Evolutionary conservation across 1,140 invertebrate species (phyloP).

Genomic region (Tetranychus cinnabarinus): DNA sequence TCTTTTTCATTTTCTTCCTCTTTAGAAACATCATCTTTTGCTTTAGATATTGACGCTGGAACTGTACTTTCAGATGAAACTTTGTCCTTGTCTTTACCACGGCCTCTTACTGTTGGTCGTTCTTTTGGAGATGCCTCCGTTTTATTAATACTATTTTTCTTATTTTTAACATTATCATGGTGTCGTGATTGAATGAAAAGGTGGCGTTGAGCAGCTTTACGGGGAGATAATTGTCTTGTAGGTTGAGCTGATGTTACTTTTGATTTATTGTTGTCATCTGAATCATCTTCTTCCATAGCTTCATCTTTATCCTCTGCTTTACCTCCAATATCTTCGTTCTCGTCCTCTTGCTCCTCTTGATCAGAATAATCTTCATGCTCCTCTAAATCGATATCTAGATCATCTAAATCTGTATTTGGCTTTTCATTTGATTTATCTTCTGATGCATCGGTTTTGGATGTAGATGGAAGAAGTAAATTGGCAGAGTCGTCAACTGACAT

Average conservation of each 20-base stretch:
- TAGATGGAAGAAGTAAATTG: neutral
- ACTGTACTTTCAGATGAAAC: no score
- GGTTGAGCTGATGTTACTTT: neutral
- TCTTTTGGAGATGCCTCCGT: neutral
- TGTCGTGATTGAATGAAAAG: conserved; percentile 2
- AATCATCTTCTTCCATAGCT: neutral
- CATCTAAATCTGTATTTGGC: no score
- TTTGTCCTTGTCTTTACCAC: neutral
- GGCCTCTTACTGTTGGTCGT: neutral
- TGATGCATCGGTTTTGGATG: neutral
- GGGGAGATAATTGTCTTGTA: conserved; percentile 7
- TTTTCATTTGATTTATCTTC: neutral
- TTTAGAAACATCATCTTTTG: neutral
- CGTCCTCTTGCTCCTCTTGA: conserved; percentile 4
- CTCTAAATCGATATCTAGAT: neutral
- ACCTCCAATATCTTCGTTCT: no score
- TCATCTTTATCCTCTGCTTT: neutral
- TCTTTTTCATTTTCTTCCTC: neutral
- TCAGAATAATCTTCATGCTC: neutral
- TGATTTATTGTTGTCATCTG: neutral
- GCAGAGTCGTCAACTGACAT: neutral
- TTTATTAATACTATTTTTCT: neutral
- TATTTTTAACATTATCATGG: neutral
- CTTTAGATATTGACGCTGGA: no score
- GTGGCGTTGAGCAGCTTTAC: conserved; percentile 9